These are phyloP conservation scores for Rhabdomys dilectus DNA, from an alignment of 2,113 vertebrate species.

Conservation along the genomic window DNA sequence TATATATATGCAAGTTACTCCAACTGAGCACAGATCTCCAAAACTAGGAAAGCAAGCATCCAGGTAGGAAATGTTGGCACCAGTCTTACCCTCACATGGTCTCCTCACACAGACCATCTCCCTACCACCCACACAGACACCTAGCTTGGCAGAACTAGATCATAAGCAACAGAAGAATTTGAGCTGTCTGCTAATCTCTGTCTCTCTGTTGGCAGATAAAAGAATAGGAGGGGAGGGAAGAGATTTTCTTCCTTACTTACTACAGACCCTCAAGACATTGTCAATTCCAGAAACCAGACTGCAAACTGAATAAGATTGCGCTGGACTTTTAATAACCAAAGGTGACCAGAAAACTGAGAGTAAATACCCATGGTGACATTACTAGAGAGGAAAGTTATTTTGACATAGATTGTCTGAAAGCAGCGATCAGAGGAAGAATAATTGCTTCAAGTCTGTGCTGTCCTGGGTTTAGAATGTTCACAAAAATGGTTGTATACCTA, in stretches of 20 bases:
- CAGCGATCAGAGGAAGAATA: conserved; percentile 55
- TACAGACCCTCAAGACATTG: not conserved
- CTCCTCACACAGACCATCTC: not conserved
- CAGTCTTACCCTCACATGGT: not conserved
- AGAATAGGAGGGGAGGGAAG: not conserved
- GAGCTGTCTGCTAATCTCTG: not conserved
- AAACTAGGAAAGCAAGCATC: not conserved
- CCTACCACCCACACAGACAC: not conserved
- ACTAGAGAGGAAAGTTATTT: conserved; percentile 17
- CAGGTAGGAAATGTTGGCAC: not conserved
- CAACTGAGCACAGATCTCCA: not conserved
- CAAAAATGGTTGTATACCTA: conserved; percentile 64
- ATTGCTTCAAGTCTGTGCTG: not conserved
- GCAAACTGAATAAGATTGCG: not conserved
- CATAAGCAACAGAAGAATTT: not conserved
- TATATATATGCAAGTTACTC: not conserved
- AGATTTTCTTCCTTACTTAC: not conserved
- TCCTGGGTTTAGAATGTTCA: conserved; percentile 41
- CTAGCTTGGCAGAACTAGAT: not conserved
- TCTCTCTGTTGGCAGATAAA: not conserved
- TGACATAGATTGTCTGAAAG: conserved; percentile 18
- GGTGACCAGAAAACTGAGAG: not conserved
- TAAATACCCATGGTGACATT: not conserved
- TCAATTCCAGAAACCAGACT: not conserved
- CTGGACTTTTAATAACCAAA: conserved; percentile 8